Evolutionary conservation across 2,797 vertebrate genomes (phyloP).

Genomic region (Nyctibius grandis): DNA sequence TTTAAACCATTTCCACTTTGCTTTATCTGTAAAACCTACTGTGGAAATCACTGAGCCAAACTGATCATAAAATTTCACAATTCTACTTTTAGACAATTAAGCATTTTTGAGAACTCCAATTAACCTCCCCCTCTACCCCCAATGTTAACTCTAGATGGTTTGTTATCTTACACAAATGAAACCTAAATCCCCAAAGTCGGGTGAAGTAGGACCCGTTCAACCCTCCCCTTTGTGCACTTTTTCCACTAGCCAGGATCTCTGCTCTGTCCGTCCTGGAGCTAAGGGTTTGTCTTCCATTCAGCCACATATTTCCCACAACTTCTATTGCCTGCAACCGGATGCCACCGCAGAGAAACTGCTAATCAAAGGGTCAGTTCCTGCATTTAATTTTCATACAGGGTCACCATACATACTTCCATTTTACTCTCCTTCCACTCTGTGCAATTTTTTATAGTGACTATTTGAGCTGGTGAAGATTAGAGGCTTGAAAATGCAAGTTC

Average conservation of each 20-base stretch:
- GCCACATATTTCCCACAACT: neutral
- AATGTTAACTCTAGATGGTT: neutral
- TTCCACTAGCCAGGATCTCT: neutral
- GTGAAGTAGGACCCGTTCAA: neutral
- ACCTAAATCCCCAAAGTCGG: neutral
- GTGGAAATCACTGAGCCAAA: neutral
- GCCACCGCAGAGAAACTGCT: neutral
- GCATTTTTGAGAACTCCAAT: neutral
- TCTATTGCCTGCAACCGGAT: neutral
- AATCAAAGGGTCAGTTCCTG: neutral
- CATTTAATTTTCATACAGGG: neutral
- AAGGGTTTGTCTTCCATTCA: neutral
- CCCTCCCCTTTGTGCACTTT: neutral
- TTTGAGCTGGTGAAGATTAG: conserved; percentile 29
- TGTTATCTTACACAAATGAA: neutral
- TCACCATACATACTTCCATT: neutral
- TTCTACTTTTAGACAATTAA: neutral
- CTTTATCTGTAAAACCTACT: neutral
- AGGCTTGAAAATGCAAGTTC: conserved; percentile 2
- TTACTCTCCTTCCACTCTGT: neutral
- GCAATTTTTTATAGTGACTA: neutral
- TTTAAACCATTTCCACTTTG: neutral
- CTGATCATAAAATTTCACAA: neutral
- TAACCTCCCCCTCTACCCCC: neutral
- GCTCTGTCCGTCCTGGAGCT: neutral